Evolutionary conservation across 2,888 invertebrate genomes (phyloP).

Genomic region (Xanthia togata): DNA sequence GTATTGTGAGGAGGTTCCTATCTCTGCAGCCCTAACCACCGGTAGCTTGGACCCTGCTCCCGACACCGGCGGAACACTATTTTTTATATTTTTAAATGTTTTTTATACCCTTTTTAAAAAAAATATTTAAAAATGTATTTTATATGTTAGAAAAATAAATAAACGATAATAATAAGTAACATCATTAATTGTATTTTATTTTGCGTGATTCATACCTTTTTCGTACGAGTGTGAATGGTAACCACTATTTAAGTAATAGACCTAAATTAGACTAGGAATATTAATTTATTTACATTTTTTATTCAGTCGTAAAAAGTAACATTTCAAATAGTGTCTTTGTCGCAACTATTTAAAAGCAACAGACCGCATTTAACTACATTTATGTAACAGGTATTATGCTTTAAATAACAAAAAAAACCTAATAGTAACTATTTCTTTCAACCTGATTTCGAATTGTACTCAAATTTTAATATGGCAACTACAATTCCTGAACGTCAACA

Average conservation of each 20-base stretch:
- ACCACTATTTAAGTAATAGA: conserved; percentile 74
- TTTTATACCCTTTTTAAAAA: too few relatives aligned
- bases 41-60: too few relatives aligned
- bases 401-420: conserved; percentile 1
- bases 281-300: conserved; percentile 82
- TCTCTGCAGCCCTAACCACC: too few relatives aligned
- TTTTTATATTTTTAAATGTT: too few relatives aligned
- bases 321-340: conserved; percentile 61
- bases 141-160: too few relatives aligned
- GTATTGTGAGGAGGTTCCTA: too few relatives aligned
- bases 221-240: conserved; percentile 62
- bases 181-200: conserved; percentile 37
- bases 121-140: too few relatives aligned
- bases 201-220: conserved; percentile 38
- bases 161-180: conserved; percentile 46
- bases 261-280: conserved; percentile 76
- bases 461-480: conserved; percentile 49
- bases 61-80: too few relatives aligned
- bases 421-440: not conserved
- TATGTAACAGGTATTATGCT: not conserved
- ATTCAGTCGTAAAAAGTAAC: conserved; percentile 78
- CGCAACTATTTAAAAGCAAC: conserved; percentile 48
- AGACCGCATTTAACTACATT: conserved; percentile 44
- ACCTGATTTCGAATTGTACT: conserved; percentile 44
- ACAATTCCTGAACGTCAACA: conserved; percentile 33